Conservation (phyloP, 2,797 vertebrate genomes). For the Linurgus olivaceus region DNA sequence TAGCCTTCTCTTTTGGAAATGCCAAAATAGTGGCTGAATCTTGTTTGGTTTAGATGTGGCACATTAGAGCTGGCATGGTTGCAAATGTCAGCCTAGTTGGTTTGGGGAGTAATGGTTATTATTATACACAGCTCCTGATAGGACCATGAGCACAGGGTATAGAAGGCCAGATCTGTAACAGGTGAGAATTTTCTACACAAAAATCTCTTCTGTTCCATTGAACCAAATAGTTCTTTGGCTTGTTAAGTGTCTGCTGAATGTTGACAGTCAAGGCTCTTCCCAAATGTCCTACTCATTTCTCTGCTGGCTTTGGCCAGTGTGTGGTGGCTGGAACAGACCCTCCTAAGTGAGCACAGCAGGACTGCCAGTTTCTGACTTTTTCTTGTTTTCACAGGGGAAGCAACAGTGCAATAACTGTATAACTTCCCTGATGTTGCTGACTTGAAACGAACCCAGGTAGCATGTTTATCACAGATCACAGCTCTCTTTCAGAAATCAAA, state of each 20-base stretch:
- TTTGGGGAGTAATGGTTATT: not conserved
- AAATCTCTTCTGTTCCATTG: not conserved
- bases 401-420: not conserved
- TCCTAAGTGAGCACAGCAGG: not conserved
- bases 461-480: not conserved
- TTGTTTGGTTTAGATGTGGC: not conserved
- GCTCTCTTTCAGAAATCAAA: constrained; percentile 7
- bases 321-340: not conserved
- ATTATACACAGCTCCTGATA: not conserved
- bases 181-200: not conserved
- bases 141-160: not conserved
- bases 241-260: not conserved
- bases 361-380: not conserved
- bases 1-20: not conserved
- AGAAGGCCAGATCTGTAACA: not conserved
- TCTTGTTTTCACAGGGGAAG: not conserved
- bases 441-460: not conserved
- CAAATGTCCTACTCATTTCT: not conserved
- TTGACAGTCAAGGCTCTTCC: not conserved
- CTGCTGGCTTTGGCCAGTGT: not conserved
- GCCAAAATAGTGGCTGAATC: not conserved
- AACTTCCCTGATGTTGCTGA: not conserved
- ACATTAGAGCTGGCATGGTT: not conserved
- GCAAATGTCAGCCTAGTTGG: not conserved
- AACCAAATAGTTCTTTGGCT: not conserved